These are phyloP conservation scores for Papilio gigon DNA, from an alignment of 2,888 invertebrate species.

Conservation along the genomic window DNA sequence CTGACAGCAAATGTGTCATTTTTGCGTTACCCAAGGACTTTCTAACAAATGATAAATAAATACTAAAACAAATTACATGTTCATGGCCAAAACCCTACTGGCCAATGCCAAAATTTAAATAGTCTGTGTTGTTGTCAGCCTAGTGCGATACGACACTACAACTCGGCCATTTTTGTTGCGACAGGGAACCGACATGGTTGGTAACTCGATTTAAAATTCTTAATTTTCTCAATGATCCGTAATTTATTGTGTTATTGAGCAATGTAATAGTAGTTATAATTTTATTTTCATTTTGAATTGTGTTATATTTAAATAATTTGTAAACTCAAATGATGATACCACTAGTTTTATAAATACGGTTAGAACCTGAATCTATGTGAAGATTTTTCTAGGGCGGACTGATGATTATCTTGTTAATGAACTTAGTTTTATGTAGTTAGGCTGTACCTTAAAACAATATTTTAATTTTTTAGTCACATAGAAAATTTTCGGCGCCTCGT, in stretches of 20 bases:
- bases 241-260: constrained; percentile 38
- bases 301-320: constrained; percentile 34
- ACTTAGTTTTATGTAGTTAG: background rate
- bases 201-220: constrained; percentile 34
- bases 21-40: background rate
- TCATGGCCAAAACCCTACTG: constrained; percentile 1
- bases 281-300: constrained; percentile 5
- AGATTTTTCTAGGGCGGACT: constrained; percentile 91
- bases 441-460: constrained; percentile 16
- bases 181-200: constrained; percentile 68
- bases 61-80: background rate
- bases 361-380: constrained; percentile 86
- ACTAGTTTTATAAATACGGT: constrained; percentile 84
- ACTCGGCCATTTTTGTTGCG: constrained; percentile 78
- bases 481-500: constrained; percentile 99
- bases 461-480: constrained; percentile 92
- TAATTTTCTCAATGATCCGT: constrained; percentile 40
- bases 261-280: constrained; percentile 43
- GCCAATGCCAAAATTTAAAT: background rate
- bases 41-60: background rate
- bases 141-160: background rate
- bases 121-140: background rate
- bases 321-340: constrained; percentile 84
- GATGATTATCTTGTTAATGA: constrained; percentile 61
- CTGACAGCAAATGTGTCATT: background rate